These are phyloP conservation scores for Crotalus tigris DNA, from an alignment of 2,113 vertebrate species.

Conservation along the genomic window DNA sequence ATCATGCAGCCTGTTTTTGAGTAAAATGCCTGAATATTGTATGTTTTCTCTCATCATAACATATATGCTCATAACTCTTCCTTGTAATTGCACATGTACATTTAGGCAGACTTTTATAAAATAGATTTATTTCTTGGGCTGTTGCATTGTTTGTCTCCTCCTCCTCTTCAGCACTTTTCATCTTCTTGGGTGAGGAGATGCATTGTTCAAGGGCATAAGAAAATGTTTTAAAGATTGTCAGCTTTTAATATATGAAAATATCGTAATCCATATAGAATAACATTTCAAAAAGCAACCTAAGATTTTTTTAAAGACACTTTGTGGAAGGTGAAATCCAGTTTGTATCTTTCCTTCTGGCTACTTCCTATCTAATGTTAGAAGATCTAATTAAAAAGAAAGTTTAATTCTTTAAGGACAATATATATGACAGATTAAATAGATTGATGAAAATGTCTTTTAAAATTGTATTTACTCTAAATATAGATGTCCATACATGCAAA, in stretches of 20 bases:
- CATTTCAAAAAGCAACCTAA: constrained; percentile 21
- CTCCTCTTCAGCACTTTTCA: constrained; percentile 38
- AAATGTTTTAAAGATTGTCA: constrained; percentile 30
- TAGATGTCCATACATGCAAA: constrained; percentile 44
- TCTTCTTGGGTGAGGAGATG: constrained; percentile 35
- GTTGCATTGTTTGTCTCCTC: constrained; percentile 44
- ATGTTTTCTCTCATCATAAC: constrained; percentile 43
- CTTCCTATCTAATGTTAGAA: constrained; percentile 39
- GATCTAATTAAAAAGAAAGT: constrained; percentile 40
- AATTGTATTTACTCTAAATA: constrained; percentile 46
- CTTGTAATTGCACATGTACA: constrained; percentile 51
- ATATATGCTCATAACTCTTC: constrained; percentile 55
- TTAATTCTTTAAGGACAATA: constrained; percentile 42
- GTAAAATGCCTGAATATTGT: neutral
- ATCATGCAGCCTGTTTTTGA: neutral
- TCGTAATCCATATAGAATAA: constrained; percentile 2
- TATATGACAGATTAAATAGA: constrained; percentile 44
- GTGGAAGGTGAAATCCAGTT: constrained; percentile 32
- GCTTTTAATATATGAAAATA: constrained; percentile 33
- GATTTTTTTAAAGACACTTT: constrained; percentile 27
- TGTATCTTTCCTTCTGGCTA: constrained; percentile 7
- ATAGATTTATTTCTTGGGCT: constrained; percentile 59
- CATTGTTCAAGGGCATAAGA: constrained; percentile 15
- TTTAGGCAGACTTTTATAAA: constrained; percentile 60
- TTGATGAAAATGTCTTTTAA: constrained; percentile 49